Percentiles rank a stretch among this genome's conserved stretches.
These are phyloP conservation scores for Sympetrum striolatum DNA, from an alignment of 2,888 invertebrate species.

Conservation along the genomic window DNA sequence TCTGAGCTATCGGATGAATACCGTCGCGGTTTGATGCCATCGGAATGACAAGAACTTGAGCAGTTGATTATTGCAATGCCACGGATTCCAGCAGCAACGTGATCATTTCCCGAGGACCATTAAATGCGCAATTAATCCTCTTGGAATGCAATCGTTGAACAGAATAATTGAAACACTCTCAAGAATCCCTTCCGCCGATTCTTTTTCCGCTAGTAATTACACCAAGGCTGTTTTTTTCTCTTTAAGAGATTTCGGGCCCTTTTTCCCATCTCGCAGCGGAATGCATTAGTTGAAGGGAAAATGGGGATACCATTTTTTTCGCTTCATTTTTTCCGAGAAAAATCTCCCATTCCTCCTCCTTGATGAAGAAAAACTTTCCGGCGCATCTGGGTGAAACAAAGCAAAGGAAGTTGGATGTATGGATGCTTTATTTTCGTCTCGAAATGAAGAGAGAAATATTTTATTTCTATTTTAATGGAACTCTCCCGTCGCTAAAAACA, in stretches of 20 bases:
- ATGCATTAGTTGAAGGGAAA: not conserved
- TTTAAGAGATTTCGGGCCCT: not conserved
- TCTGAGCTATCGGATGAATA: not conserved
- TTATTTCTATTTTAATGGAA: not conserved
- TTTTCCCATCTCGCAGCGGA: not conserved
- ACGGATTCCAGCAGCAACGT: not conserved
- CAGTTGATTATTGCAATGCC: not conserved
- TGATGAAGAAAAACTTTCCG: not conserved
- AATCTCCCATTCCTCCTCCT: not conserved
- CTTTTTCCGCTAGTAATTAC: not conserved
- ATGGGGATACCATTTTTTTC: not conserved
- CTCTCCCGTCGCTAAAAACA: not conserved
- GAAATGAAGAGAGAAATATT: not conserved
- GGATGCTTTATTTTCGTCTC: not conserved
- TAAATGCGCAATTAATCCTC: not conserved
- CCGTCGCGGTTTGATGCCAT: not conserved
- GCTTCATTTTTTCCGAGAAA: not conserved
- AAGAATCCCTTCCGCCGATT: not conserved
- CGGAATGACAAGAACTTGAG: not conserved
- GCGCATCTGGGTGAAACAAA: not conserved
- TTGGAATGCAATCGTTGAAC: not conserved
- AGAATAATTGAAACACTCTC: not conserved
- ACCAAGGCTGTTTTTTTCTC: not conserved
- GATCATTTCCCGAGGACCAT: not conserved
- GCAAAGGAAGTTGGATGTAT: not conserved